Base-by-base conservation (phyloP, 2,797 vertebrate species). In the Hydrocynus forskahlii region DNA sequence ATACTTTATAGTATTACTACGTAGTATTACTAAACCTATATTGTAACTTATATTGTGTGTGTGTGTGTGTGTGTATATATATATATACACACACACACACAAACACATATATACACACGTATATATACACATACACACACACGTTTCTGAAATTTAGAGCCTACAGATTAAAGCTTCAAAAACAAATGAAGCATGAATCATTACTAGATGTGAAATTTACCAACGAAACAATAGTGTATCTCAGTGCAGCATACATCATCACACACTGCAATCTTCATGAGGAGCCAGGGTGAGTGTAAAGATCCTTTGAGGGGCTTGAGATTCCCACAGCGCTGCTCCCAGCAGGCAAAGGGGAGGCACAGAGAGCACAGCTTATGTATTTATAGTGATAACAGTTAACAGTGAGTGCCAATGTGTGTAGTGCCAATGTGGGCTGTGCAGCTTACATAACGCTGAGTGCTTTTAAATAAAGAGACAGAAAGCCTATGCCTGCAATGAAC, bases 321-420 rank as follows among this genome's bases (percentile, higher is more conserved):
- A 70, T 17, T 76, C 66, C 59, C 35, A 59, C 78, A 52, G 77
- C 55, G 43, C 76, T 19, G 25, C 12, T 76, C 77, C 38, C 16
- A 7, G 29, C 43, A 54, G 48, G 60, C 57, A 14, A 19, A 43
- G 7, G 68, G 21, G 38, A 40, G n/a, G 40, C 12, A 48, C 40
- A 67, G 17, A 40, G 9, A 43, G 52, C 60, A 2, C 43, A 25
- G 29, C 45, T 80, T 40, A 83, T 67, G 64, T n/a, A n/a, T n/a
- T n/a, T n/a, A n/a, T n/a, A n/a, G n/a, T n/a, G n/a, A n/a, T n/a
- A n/a, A n/a, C n/a, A n/a, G n/a, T n/a, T 64, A 70, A 70, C 21
- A 43, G 50, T 69, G 29, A 62, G 63, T 60, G 76, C 63, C n/a
- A 1, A 10, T 52, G 54, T 6, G 72, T 57, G 67, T 17, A 59